Evolutionary conservation across 2,113 vertebrate genomes (phyloP), one percentile per base, ranked within the genome.

Genomic region (Catharus bicknelli): DNA sequence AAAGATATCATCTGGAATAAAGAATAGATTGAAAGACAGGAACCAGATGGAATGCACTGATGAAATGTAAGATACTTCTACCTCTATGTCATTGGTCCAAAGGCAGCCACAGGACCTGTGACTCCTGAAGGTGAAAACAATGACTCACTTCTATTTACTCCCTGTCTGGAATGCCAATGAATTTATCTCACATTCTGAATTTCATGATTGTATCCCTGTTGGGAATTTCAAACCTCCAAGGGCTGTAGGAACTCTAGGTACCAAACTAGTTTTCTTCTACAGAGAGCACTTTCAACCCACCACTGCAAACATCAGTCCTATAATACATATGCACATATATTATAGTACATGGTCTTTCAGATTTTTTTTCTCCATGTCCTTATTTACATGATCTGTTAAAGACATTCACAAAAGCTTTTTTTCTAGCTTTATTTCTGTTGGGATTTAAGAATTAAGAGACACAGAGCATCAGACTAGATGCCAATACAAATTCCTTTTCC

Each of bases 1-100:
- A 92, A 82, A 70, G 14, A 64, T 78, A 90, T 83, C 5, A 21
- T 47, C 74, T 36, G 59, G 77, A 95, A 86, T 77, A 94, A 90
- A 66, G 66, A n/a, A 76, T 17, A 74, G n/a, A 21, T 23, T 83
- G 51, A 94, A 83, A 87, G 63, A 81, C n/a, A 55, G 54, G 43
- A 89, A 73, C n/a, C 20, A 79, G 27, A 72, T 30, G 27, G 50
- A 82, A 83, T 57, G 9, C 42, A 40, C 5, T 51, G 23, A 76
- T 40, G 45, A 75, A 36, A 76, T 50, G 23, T 61, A 76, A 77
- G 55, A 12, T 7, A 55, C 21, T 86, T 73, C 72, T 64, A 40
- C 43, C 15, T 84, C 23, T 73, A 18, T 7, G 2, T 22, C 50
- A 74, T 23, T 58, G 42, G 63, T 42, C 69, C 69, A 79, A 80